Base-by-base conservation (phyloP, 2,113 vertebrate species). In the Podocnemis expansa region DNA sequence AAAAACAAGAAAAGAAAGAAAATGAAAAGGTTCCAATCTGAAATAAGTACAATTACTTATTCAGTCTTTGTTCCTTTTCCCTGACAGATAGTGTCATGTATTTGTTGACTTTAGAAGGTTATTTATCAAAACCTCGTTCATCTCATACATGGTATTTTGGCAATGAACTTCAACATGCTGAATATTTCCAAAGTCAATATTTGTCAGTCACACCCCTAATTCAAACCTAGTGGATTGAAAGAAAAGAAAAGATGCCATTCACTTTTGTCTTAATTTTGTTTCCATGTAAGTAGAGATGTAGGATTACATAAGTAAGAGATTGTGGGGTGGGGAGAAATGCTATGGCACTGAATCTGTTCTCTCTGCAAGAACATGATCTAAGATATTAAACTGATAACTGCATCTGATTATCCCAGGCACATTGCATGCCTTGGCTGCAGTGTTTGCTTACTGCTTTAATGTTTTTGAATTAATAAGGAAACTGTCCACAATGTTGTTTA, bases 161-260 rank as follows among this genome's bases (percentile, higher is more conserved):
- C 58, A 78, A 0, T 91, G 85, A 93, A 85, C 93, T 58, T 55
- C 2, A 24, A 49, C 6, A 1, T 73, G 34, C 47, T 54, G 12
- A n/a, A 2, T 92, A 90, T 87, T 96, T 97, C 89, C 89, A 91
- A 91, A 91, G 78, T 87, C 92, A 52, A 54, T 79, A 63, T 85
- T 92, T 82, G 86, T 79, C 43, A 91, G 67, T 29, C 92, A 81
- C 29, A 10, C 45, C 85, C 58, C 60, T 82, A 83, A 80, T 95
- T 93, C 81, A 87, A 58, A 92, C 70, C 60, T 45, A 47, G 49
- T 79, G 54, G 49, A 45, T 80, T 79, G 58, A 85, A 88, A 56
- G 13, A 58, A 49, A 7, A 81, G 51, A 4, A 12, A 58, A 79
- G 80, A 83, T 75, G n/a, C 2, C 16, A 47, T 49, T 78, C 22